These are phyloP conservation scores for Sinohyriopsis cumingii DNA, from an alignment of 2,888 invertebrate species.

Conservation along the genomic window DNA sequence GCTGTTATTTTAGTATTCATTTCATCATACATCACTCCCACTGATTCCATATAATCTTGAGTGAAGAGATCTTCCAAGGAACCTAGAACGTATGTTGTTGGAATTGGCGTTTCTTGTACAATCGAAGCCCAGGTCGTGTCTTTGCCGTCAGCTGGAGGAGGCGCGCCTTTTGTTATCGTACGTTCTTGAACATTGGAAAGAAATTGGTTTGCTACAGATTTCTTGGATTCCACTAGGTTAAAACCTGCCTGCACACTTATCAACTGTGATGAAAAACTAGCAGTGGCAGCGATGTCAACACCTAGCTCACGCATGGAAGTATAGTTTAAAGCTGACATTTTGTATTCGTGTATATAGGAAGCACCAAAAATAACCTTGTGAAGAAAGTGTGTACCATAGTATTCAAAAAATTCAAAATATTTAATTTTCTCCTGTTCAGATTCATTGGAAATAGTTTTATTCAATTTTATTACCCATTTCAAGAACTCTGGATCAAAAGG, in stretches of 20 bases:
- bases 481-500: slow-evolving; percentile 15
- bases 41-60: slow-evolving; percentile 11
- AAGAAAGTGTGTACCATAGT: slow-evolving; percentile 27
- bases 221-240: slow-evolving; percentile 5
- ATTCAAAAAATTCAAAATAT: slow-evolving; percentile 18
- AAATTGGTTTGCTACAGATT: slow-evolving; percentile 10
- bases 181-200: slow-evolving; percentile 10
- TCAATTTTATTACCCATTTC: slow-evolving; percentile 15
- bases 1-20: slow-evolving; percentile 7
- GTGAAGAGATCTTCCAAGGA: slow-evolving; percentile 21
- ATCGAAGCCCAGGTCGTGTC: slow-evolving; percentile 20
- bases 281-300: slow-evolving; percentile 17
- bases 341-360: slow-evolving; percentile 20
- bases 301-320: slow-evolving; percentile 4
- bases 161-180: slow-evolving; percentile 17
- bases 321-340: slow-evolving; percentile 15
- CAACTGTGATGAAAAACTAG: slow-evolving; percentile 17
- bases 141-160: slow-evolving; percentile 19
- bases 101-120: slow-evolving; percentile 20
- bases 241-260: slow-evolving; percentile 8
- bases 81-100: slow-evolving; percentile 8
- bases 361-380: slow-evolving; percentile 23
- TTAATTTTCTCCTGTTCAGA: not conserved
- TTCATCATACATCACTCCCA: slow-evolving; percentile 9
- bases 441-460: not conserved